Base-by-base conservation (phyloP, 2,797 vertebrate species). In the Hoplostethus atlanticus region DNA sequence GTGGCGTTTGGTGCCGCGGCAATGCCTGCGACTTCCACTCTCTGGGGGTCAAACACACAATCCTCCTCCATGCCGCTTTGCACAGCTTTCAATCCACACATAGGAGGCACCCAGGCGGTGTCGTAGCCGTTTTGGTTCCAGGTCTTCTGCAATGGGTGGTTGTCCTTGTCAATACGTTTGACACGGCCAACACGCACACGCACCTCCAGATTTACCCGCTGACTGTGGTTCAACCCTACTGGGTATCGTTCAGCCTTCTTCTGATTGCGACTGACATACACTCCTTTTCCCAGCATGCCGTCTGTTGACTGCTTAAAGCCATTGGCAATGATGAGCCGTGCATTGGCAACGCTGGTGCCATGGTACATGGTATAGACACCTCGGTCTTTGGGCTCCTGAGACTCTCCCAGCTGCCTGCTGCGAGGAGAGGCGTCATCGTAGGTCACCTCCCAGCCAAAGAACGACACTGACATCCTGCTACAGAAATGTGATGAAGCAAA, bases 101-200 rank as follows among this genome's bases (percentile, higher is more conserved):
- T 90, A 3, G 94, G 92, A 25, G 94, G 93, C 1, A 95, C 93
- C 94, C 94, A 95, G 1, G 93, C 93, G 0, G 93, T 94, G 79
- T 94, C 90, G 0, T 89, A 95, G 21, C 93, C 92, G 0, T 88
- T 46, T 0, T 9, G 9, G 51, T 73, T 87, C 93, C 93, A 95
- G 63, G 53, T 92, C 72, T 88, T 91, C 71, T 92, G 92, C 85
- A 93, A 78, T 0, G 91, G 87, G 73, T 95, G 93, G 73, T 89
- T 80, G 77, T 94, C 93, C 0, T 2, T 84, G 80, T 94, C 88
- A 5, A 94, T 94, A 5, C 67, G 85, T 67, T 94, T 95, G 48
- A 94, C 78, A 3, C 81, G 89, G 8, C 93, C 93, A 21, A 87
- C 56, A 2, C 77, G 72, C 0, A 92, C 92, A 0, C 59, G 56